Percentiles rank a stretch among this genome's conserved stretches.
Evolutionary conservation across 2,888 invertebrate genomes (phyloP).

Genomic region (Ectropis crepuscularia): DNA sequence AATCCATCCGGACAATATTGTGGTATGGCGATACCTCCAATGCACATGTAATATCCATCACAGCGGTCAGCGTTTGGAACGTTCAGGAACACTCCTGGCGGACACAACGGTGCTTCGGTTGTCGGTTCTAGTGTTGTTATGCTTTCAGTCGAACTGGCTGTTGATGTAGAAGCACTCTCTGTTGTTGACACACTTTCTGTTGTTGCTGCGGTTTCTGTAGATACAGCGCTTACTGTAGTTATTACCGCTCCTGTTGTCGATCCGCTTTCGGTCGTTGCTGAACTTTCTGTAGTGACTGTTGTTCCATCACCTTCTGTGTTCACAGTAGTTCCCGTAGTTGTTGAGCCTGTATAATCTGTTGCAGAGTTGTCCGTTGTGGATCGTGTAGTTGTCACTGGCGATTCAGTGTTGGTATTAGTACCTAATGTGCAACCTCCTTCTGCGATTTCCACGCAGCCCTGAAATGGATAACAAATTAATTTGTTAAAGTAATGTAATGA

Average conservation of each 20-base stretch:
- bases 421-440: constrained; percentile 40
- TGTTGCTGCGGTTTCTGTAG: not conserved
- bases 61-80: constrained; percentile 37
- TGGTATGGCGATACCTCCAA: constrained; percentile 35
- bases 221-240: no score
- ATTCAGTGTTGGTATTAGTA: no score
- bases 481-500: no score
- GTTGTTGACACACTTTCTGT: constrained; percentile 15
- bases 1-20: constrained; percentile 46
- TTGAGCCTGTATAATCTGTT: no score
- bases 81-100: constrained; percentile 33
- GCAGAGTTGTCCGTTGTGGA: no score
- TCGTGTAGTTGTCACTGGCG: no score
- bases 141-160: constrained; percentile 3
- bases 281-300: no score
- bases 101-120: constrained; percentile 30
- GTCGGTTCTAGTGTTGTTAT: constrained; percentile 12
- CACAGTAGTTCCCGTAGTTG: no score
- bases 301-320: no score
- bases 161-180: not conserved
- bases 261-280: no score
- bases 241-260: no score
- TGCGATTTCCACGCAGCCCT: constrained; percentile 40
- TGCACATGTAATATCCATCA: constrained; percentile 44
- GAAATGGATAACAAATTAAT: constrained; percentile 1